Conservation (phyloP, 2,888 invertebrate genomes). For the Aquatica leii region DNA sequence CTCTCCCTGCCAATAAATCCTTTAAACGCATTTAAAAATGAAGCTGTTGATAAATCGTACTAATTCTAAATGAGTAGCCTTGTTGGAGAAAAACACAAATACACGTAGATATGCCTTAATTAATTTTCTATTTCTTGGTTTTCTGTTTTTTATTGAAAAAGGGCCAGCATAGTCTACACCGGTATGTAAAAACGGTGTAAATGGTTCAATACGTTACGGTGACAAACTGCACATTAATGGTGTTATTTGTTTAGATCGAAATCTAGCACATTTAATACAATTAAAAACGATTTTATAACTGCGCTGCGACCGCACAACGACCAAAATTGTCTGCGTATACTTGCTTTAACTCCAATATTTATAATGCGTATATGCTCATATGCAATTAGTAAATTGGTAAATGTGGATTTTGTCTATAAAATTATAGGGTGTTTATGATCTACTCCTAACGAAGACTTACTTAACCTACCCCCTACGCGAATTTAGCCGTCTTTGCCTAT, state of each 20-base stretch:
- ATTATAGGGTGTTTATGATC: too few relatives aligned
- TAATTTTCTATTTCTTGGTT: constrained; percentile 31
- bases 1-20: too few relatives aligned
- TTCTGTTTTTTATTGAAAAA: constrained; percentile 43
- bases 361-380: too few relatives aligned
- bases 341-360: too few relatives aligned
- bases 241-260: background rate
- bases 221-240: constrained; percentile 45
- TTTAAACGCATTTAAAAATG: constrained; percentile 36
- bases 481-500: too few relatives aligned
- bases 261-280: background rate
- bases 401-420: too few relatives aligned
- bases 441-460: too few relatives aligned
- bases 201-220: constrained; percentile 29
- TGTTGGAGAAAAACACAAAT: constrained; percentile 42
- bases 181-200: constrained; percentile 41
- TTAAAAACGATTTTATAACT: too few relatives aligned
- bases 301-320: too few relatives aligned
- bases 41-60: constrained; percentile 33
- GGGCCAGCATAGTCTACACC: constrained; percentile 47
- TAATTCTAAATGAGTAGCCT: constrained; percentile 41
- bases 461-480: too few relatives aligned
- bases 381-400: too few relatives aligned
- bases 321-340: too few relatives aligned
- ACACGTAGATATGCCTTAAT: constrained; percentile 40